These are phyloP conservation scores for Ibidorhyncha struthersii DNA, from an alignment of 2,113 vertebrate genomes.

Conservation along the genomic window DNA sequence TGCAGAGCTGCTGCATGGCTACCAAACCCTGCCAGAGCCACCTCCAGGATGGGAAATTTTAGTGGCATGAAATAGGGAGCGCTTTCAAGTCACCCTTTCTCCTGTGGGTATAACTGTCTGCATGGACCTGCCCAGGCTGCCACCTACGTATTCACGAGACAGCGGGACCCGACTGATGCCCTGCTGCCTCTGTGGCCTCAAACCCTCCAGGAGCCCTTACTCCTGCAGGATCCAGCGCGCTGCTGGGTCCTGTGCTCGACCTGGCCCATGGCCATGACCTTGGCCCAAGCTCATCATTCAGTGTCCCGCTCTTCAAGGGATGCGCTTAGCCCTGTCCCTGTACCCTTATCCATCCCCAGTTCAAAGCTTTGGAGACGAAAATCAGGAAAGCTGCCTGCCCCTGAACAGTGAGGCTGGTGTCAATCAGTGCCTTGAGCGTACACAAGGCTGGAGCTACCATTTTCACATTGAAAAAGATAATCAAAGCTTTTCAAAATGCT, in stretches of 20 bases:
- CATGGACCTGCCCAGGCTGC: neutral
- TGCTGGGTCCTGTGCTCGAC: neutral
- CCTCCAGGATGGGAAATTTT: neutral
- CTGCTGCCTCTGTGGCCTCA: neutral
- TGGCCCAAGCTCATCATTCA: neutral
- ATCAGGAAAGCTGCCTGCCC: neutral
- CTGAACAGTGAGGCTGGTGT: neutral
- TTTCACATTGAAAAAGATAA: neutral
- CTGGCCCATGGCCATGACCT: neutral
- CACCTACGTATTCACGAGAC: rapidly evolving
- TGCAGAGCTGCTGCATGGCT: neutral
- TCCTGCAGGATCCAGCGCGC: neutral
- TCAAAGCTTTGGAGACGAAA: neutral
- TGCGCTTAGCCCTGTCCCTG: neutral
- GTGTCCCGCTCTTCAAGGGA: rapidly evolving
- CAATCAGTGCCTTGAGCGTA: neutral
- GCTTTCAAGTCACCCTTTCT: neutral
- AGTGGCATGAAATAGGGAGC: neutral
- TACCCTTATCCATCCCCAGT: neutral
- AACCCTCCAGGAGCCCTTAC: rapidly evolving
- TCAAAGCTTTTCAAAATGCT: neutral
- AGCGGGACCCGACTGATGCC: rapidly evolving
- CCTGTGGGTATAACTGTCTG: neutral
- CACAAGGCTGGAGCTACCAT: neutral
- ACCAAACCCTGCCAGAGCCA: neutral